phyloP scores from a whole-genome alignment of 1,140 invertebrate genomes.

The Ladona fulva region DNA sequence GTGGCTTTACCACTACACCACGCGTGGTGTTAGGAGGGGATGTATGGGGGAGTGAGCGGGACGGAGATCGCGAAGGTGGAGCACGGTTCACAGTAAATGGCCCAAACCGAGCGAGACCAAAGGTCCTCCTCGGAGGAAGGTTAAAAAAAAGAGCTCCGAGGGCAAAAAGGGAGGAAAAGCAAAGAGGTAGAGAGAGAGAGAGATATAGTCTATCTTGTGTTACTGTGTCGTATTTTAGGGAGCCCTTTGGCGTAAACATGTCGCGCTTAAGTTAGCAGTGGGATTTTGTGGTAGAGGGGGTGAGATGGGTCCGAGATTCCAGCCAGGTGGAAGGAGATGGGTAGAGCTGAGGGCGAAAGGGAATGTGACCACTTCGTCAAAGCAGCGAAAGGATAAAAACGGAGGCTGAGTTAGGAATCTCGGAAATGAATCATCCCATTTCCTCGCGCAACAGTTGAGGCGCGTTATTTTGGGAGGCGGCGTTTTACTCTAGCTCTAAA shows the following conservation, averaged over 20 bases:
- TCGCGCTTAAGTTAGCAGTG: background rate
- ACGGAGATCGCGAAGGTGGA: background rate
- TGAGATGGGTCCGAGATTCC: background rate
- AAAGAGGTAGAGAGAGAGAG: background rate
- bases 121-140: background rate
- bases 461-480: too few relatives aligned
- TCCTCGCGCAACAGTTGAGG: too few relatives aligned
- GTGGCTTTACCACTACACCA: background rate
- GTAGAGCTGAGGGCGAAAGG: background rate
- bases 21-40: background rate
- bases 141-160: background rate
- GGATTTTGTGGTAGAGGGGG: background rate
- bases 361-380: background rate
- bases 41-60: background rate
- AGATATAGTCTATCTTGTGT: constrained; percentile 10
- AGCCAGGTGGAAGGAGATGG: background rate
- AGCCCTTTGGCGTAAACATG: constrained; percentile 7
- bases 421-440: background rate
- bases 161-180: background rate
- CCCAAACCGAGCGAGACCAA: background rate
- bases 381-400: too few relatives aligned
- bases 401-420: background rate
- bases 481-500: too few relatives aligned
- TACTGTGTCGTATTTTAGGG: constrained; percentile 4
- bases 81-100: background rate